phyloP scores from a whole-genome alignment of 2,888 invertebrate species.

The Brenthis ino region DNA sequence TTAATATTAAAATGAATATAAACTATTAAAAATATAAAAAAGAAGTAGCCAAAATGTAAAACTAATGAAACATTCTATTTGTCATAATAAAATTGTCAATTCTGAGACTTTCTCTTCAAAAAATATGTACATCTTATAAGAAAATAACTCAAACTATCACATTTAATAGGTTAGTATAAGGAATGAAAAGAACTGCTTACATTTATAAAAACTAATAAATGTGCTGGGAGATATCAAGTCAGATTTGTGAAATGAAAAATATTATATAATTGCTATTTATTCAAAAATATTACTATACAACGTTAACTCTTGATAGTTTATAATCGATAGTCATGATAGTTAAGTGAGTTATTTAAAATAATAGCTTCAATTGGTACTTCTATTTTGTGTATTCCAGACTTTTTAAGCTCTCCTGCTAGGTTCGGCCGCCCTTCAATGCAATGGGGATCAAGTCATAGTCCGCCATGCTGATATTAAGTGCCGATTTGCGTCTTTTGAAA shows the following conservation, averaged over 20 bases:
- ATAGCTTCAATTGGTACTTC: too few species aligned
- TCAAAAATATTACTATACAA: background rate
- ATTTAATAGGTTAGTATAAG: constrained; percentile 3
- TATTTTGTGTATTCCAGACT: too few species aligned
- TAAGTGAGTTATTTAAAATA: background rate
- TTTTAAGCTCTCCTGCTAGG: too few species aligned
- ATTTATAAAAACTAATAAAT: constrained; percentile 7
- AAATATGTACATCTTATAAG: constrained; percentile 6
- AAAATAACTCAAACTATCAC: constrained; percentile 9
- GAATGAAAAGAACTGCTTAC: constrained; percentile 8
- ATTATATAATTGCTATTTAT: constrained; percentile 1
- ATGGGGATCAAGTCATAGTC: too few species aligned
- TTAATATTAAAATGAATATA: too few species aligned
- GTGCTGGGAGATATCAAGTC: background rate
- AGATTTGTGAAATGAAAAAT: constrained; percentile 9
- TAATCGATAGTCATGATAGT: background rate
- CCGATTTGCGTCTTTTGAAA: too few species aligned
- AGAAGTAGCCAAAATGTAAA: constrained; percentile 7
- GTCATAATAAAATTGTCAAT: constrained; percentile 8
- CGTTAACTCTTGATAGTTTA: background rate
- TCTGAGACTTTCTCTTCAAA: constrained; percentile 4
- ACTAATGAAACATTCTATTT: background rate
- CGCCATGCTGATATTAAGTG: too few species aligned
- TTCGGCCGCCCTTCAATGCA: too few species aligned
- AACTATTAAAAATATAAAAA: background rate